Base-by-base conservation (phyloP, 2,888 invertebrate genomes). In the Drosophila yooni region DNA sequence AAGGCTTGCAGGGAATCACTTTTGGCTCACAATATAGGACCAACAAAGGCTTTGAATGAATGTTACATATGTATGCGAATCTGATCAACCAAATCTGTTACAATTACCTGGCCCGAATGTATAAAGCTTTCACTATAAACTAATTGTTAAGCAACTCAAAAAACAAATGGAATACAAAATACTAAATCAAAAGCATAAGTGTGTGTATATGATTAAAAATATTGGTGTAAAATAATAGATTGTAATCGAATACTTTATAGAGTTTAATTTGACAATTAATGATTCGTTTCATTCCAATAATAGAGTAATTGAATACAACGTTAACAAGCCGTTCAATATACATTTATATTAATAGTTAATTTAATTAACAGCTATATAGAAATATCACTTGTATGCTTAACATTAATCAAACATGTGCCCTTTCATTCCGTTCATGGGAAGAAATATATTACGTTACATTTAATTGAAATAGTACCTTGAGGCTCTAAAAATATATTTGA, bases 381-480 rank as follows among this genome's bases (percentile, higher is more conserved):
- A 64, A 50, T 46, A 59, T 59, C 36, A 27, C 58, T 29, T 59
- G 8, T 36, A 59, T 27, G 58, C 57, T 57, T 63, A 63, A 57
- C 34, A 48, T 48, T 57, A 57, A 15, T 57, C 46, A 46, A 58
- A 48, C 36, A 29, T 36, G 46, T 70, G 70, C 36, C 52, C 52
- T 38, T 33, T 38, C 36, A 31, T 59, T 59, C 21, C 31, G 38
- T 48, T 34, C 21, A 40, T 53, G 70, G 60, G 46, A 46, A 21
- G 21, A 46, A 46, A 59, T 50, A 43, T 66, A 33, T 36, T 52
- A 54, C 51, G 27, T 48, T 38, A 60, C 11, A 68, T 51, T 76
- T 69, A 54, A 67, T 56, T 65, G 50, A 80, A 71, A 56, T 51
- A 71, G 70, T 81, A 86, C 59, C 60, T 69, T 67, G 67, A 86